Evolutionary conservation across 2,113 vertebrate species (phyloP), one percentile per base, ranked within the genome.

Genomic region (Meriones unguiculatus): DNA sequence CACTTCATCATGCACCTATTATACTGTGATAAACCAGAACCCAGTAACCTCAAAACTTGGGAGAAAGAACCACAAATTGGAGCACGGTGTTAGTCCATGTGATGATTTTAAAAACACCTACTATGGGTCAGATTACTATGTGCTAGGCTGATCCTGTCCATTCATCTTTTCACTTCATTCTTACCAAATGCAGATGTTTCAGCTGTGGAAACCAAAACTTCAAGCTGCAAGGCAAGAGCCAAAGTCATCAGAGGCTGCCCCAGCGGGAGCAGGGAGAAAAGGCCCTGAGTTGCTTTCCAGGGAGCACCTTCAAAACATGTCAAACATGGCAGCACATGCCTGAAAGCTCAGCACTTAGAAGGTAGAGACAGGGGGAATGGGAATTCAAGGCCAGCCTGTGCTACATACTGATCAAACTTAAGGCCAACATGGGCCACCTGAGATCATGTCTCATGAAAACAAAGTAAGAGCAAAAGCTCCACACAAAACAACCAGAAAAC

Each of bases 191-290:
- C 1, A 64, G 28, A 28, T 22, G 59, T 91, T 85, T 88, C 87
- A 89, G 67, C 14, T 38, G 46, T 65, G n/a, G 67, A 91, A 94
- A 88, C 17, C 11, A 82, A 96, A 78, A 77, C 32, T 81, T 90
- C 54, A 78, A 65, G 65, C 64, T 41, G 10, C 38, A 64, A 95
- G 85, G 72, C 75, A 92, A 96, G 52, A 77, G 62, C 8, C 52
- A n/a, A 70, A 46, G 35, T 35, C 91, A 10, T 32, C 69, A 78
- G 78, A 62, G 32, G 28, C 41, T 32, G 18, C 35, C 77, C 59
- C 57, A 90, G n/a, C 22, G 38, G 62, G 18, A 25, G 3, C 1
- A 59, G 77, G 12, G 28, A 30, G 10, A 3, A 1, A 5, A 24
- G 13, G 5, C 14, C 50, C 15, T 28, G 30, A 35, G 24, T 35